Evolutionary conservation across 2,797 vertebrate genomes (phyloP).

Genomic region (Anguilla pacifica): DNA sequence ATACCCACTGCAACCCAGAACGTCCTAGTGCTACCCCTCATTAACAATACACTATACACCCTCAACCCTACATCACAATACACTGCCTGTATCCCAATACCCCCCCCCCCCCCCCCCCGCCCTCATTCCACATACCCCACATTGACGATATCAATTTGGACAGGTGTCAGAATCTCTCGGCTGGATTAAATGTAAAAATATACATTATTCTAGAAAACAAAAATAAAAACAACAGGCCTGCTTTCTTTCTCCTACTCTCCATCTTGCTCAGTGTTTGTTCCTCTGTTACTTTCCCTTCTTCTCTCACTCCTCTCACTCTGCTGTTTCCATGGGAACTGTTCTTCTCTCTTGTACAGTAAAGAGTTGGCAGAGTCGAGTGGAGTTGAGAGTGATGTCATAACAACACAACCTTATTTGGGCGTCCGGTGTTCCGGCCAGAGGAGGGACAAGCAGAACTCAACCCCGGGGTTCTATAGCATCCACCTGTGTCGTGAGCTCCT

Average conservation of each 20-base stretch:
- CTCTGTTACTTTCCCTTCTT: constrained; percentile 26
- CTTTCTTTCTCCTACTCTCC: constrained; percentile 25
- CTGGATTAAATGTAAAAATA: not conserved
- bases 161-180: not conserved
- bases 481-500: not conserved
- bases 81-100: not conserved
- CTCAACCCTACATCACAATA: constrained; percentile 4
- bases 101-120: constrained; percentile 17
- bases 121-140: not conserved
- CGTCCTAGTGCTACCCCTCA: not conserved
- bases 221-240: constrained; percentile 27
- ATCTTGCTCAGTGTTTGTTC: constrained; percentile 38
- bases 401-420: constrained; percentile 70
- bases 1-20: not conserved
- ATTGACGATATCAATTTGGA: not conserved
- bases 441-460: constrained; percentile 1
- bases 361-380: constrained; percentile 61
- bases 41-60: not conserved
- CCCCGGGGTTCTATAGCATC: constrained; percentile 5
- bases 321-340: constrained; percentile 80
- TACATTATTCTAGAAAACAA: not conserved
- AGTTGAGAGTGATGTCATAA: constrained; percentile 68
- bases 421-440: constrained; percentile 40
- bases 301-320: constrained; percentile 54
- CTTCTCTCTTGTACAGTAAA: constrained; percentile 71